Evolutionary conservation across 2,113 vertebrate species (phyloP).

Genomic region (Odocoileus hemionus): DNA sequence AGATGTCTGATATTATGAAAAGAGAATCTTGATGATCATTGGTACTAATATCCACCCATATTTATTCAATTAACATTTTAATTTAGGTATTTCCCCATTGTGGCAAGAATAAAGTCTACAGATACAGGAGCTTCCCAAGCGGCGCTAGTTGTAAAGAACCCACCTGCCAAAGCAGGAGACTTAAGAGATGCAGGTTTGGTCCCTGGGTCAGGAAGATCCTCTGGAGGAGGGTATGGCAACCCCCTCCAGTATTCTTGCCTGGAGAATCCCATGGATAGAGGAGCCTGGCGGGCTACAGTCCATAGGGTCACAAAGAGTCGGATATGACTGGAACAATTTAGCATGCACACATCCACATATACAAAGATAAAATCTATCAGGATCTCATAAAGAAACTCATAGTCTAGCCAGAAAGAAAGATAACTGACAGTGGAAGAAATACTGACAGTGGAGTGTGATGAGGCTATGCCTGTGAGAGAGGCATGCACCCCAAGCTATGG

Average conservation of each 20-base stretch:
- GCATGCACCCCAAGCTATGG: fast-evolving
- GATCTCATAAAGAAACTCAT: not conserved
- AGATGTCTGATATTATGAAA: not conserved
- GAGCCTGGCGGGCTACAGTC: not conserved
- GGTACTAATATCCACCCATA: not conserved
- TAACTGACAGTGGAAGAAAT: not conserved
- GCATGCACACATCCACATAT: not conserved
- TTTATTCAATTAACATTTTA: not conserved
- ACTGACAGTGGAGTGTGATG: not conserved
- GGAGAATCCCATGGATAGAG: not conserved
- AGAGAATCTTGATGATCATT: not conserved
- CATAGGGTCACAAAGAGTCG: not conserved
- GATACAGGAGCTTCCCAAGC: not conserved
- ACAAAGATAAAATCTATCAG: not conserved
- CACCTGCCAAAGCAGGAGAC: not conserved
- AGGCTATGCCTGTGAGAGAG: not conserved
- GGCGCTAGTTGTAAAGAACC: not conserved
- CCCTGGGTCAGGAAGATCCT: not conserved
- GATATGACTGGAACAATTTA: not conserved
- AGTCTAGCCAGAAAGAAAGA: not conserved
- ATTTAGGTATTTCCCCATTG: not conserved
- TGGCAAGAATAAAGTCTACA: not conserved
- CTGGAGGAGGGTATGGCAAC: not conserved
- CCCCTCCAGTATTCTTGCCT: not conserved
- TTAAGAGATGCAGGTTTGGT: not conserved